Conservation (phyloP, 2,888 invertebrate species). For the Athalia cordata region DNA sequence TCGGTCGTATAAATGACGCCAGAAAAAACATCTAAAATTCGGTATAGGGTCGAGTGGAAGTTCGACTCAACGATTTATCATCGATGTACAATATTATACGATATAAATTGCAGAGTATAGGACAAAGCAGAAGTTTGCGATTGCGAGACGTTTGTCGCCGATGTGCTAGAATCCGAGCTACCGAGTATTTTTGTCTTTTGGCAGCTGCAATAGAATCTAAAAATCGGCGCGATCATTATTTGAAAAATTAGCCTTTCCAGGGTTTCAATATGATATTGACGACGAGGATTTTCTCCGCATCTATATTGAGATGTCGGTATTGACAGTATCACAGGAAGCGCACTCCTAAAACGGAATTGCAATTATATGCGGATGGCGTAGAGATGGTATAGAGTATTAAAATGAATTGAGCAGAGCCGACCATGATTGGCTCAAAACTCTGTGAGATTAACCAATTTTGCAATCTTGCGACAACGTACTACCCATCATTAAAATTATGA, state of each 20-base stretch:
- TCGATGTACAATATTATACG: conserved; percentile 1
- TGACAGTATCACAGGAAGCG: conserved; percentile 2
- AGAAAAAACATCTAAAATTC: too few species aligned
- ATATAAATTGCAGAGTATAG: conserved; percentile 22
- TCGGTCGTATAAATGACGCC: too few species aligned
- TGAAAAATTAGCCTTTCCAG: conserved; percentile 26
- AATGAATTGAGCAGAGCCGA: neutral
- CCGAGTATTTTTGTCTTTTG: conserved; percentile 29
- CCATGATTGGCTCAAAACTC: too few species aligned
- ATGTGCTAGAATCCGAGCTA: neutral
- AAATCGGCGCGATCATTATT: conserved; percentile 38
- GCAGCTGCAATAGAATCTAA: neutral
- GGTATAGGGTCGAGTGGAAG: neutral
- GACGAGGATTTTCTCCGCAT: neutral
- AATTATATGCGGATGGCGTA: neutral
- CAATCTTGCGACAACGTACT: too few species aligned
- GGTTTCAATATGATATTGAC: conserved; percentile 15
- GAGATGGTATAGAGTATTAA: neutral
- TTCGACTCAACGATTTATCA: conserved; percentile 28
- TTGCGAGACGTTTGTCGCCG: neutral
- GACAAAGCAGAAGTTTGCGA: neutral
- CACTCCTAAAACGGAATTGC: conserved; percentile 1
- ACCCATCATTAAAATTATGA: too few species aligned
- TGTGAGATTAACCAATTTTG: too few species aligned
- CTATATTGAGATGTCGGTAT: neutral